phyloP scores from a whole-genome alignment of 2,113 vertebrate genomes.

The Apistogramma diplotaenia region DNA sequence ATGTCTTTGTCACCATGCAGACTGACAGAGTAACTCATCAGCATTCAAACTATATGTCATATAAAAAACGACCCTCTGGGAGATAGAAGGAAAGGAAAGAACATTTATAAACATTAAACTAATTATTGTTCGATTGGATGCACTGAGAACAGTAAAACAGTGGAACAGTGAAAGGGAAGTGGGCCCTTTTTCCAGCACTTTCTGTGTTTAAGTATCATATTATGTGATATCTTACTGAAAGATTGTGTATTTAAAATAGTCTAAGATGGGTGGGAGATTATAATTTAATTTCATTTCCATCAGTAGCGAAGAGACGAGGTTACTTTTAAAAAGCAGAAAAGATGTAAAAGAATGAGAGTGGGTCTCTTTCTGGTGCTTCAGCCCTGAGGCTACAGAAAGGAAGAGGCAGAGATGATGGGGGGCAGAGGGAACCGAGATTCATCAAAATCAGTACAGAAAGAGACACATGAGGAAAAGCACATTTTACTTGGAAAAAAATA shows the following conservation, averaged over 20 bases:
- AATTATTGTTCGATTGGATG: not conserved
- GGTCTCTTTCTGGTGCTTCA: conserved; percentile 36
- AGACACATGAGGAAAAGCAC: conserved; percentile 27
- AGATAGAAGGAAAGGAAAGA: not conserved
- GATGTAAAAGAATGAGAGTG: conserved; percentile 11
- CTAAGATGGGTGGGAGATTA: not conserved
- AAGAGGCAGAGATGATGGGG: conserved; percentile 21
- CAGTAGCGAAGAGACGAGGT: not conserved
- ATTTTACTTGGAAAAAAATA: conserved; percentile 55
- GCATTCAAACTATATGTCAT: conserved; percentile 33
- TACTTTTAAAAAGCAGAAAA: not conserved
- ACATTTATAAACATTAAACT: not conserved
- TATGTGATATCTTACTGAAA: not conserved
- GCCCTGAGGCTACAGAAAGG: conserved; percentile 48
- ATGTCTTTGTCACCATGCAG: not conserved
- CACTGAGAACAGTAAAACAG: not conserved
- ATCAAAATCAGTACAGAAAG: conserved; percentile 52
- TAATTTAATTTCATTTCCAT: not conserved
- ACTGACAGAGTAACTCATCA: not conserved
- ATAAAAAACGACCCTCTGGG: conserved; percentile 4
- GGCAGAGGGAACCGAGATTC: conserved; percentile 47
- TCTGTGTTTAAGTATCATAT: not conserved
- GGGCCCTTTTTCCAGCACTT: not conserved
- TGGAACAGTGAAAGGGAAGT: not conserved
- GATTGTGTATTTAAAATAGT: not conserved